These are phyloP conservation scores for Gracilinanus agilis DNA, from an alignment of 2,113 vertebrate genomes.

Conservation along the genomic window DNA sequence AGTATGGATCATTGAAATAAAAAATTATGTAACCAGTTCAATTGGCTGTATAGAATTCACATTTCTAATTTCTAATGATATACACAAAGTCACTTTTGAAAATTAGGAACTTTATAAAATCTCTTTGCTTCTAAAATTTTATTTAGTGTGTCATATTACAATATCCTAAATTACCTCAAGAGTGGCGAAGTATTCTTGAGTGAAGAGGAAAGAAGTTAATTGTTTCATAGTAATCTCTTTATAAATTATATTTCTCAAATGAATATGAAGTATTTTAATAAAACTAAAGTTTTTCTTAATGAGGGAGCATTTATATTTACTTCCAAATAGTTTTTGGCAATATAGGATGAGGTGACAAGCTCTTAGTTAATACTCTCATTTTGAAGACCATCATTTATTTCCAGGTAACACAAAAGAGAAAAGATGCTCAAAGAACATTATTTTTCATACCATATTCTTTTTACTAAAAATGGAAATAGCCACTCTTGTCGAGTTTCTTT, in stretches of 20 bases:
- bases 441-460: background rate
- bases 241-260: constrained; percentile 33
- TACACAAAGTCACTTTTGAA: background rate
- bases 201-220: constrained; percentile 17
- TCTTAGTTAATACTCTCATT: background rate
- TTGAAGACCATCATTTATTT: background rate
- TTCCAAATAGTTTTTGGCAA: background rate
- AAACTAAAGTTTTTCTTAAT: background rate
- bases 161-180: background rate
- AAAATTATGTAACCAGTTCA: background rate
- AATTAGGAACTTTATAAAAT: background rate
- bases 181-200: constrained; percentile 11
- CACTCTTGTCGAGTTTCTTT: background rate
- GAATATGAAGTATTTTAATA: background rate
- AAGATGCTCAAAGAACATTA: background rate
- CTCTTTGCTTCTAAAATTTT: background rate
- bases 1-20: constrained; percentile 16
- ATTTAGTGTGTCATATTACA: background rate
- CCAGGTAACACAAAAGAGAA: background rate
- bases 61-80: background rate
- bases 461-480: background rate
- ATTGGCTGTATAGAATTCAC: background rate
- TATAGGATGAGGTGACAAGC: background rate
- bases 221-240: constrained; percentile 1
- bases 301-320: background rate